Evolutionary conservation across 2,888 invertebrate species (phyloP), one percentile per base, ranked within the genome.

Genomic region (Automeris io): DNA sequence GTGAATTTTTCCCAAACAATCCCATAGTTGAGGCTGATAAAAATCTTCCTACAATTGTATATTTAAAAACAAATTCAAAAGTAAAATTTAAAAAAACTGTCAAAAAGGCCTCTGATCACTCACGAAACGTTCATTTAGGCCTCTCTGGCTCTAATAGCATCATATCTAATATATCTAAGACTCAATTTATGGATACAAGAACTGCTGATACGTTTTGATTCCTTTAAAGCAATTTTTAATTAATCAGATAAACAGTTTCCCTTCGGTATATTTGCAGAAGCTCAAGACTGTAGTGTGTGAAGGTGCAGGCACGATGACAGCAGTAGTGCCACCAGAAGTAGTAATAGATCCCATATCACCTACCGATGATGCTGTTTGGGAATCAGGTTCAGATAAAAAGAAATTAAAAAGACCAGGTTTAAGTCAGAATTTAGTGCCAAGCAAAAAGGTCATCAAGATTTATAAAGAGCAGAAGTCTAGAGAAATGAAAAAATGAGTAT

Each of bases 381-480:
- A 89, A 54, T 86, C 88, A 24, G 85, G 79, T 26, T 68, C 77
- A 37, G 87, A 87, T 41, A 83, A 72, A 42, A 88, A 81, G 44
- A 91, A 91, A 66, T 90, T 92, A 47, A 95, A 93, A 60, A 81
- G 95, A 37, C 93, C 94, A 31, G 97, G 96, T 0, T 77, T 97
- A 9, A 89, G 91, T 23, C 91, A 94, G 62, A 89, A 89, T 3
- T 72, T 97, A 37, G 87, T 93, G 29, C 96, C 96, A 5, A 92
- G 95, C 13, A 95, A 96, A 66, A 95, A 93, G 80, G 94, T 95
- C 6, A 89, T 96, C 75, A 94, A 93, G 78, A 90, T 90, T 79
- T 94, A 91, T 70, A 90, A 90, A 70, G 89, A 89, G 51, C 90
- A 91, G 63, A 91, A 90, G 77, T 65, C 80, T 46, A 88, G 70